Percentiles rank a stretch among this genome's conserved stretches.
These are phyloP conservation scores for Sebastes iracundus DNA, from an alignment of 2,797 vertebrate genomes.

Conservation along the genomic window DNA sequence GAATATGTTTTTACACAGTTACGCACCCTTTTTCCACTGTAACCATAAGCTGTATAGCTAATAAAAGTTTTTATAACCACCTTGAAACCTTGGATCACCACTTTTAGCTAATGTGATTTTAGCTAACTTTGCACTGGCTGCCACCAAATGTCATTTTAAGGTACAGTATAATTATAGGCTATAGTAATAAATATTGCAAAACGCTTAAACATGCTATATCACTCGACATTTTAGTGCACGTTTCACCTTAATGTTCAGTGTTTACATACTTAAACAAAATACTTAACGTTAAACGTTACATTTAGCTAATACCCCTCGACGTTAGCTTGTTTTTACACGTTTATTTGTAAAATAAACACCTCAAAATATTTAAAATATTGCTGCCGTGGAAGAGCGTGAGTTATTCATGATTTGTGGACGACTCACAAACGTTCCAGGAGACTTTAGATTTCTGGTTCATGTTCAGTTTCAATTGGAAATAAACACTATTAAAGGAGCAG, in stretches of 20 bases:
- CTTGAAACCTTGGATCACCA: neutral
- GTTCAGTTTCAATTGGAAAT: neutral
- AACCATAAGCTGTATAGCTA: neutral
- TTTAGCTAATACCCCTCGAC: neutral
- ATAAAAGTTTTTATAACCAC: neutral
- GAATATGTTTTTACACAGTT: neutral
- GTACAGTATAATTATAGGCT: constrained; percentile 20
- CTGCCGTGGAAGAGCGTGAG: neutral
- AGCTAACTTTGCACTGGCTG: neutral
- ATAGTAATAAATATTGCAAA: constrained; percentile 11
- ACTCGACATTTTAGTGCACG: neutral
- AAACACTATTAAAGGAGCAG: neutral
- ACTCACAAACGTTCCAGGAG: neutral
- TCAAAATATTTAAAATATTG: neutral
- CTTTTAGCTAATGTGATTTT: too few species aligned
- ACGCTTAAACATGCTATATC: neutral
- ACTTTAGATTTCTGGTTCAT: neutral
- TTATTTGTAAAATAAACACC: neutral
- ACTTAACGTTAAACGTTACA: fast-evolving
- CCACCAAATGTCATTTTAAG: constrained; percentile 23
- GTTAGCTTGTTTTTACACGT: neutral
- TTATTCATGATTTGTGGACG: neutral
- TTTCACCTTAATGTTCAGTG: neutral
- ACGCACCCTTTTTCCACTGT: neutral
- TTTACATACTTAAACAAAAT: neutral